Base-by-base conservation (phyloP, 2,113 vertebrate genomes). In the Hemiprocne comata region DNA sequence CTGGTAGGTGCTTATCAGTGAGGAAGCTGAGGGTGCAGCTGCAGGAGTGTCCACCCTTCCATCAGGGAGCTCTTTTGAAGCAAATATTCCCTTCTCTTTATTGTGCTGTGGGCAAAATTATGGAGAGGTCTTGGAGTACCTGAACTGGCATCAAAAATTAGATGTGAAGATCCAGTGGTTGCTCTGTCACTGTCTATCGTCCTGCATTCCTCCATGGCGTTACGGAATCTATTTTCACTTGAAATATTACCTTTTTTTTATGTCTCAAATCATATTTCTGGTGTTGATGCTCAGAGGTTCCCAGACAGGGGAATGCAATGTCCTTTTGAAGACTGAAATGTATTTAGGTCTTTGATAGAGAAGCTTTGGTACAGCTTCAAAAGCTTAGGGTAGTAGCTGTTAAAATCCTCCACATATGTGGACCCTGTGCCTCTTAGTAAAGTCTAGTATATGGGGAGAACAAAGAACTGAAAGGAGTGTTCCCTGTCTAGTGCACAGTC, bases 81-180 rank as follows among this genome's bases (percentile, higher is more conserved):
- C 0, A 0, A 40, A 2, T 2, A 10, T 65, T 17, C n/a, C 36
- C 5, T 0, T 58, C 51, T 21, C 42, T 42, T 20, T 38, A 9
- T 8, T 0, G 0, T 17, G 65, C 17, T 46, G 20, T 42, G 38
- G 31, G 54, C 33, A 66, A n/a, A 0, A 0, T 25, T 83, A 23
- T 5, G 57, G 70, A 58, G 44, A 1, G 5, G 4, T 7, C 54
- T 54, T 40, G 31, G 60, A 42, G 19, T 13, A 6, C 12, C 1
- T 26, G 40, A n/a, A 66, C 42, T 10, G 9, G 11, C 26, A 33
- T 13, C 8, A 61, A 51, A 64, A 71, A 24, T 12, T 6, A 44
- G 34, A 50, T 0, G 4, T 44, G 70, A 57, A 48, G 38, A 6
- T 51, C 23, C 33, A 31, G 21, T 26, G 17, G 4, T 44, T 50